Evolutionary conservation across 2,888 invertebrate species (phyloP).

Genomic region (Drosophila setosimentum): DNA sequence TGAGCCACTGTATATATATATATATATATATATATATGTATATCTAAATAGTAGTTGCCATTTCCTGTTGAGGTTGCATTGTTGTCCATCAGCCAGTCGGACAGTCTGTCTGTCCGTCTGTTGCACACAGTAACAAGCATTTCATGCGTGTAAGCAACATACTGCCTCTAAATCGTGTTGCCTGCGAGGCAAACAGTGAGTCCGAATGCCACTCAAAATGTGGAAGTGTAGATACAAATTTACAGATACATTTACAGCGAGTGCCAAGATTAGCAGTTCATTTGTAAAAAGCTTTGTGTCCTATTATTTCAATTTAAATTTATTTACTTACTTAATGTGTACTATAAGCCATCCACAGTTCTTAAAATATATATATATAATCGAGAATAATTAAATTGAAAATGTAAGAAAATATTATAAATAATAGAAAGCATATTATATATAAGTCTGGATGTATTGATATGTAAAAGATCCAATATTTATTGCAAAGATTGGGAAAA

Average conservation of each 20-base stretch:
- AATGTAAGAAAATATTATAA: not conserved
- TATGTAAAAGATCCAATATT: not conserved
- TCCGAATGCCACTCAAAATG: conserved; percentile 20
- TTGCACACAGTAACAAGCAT: conserved; percentile 3
- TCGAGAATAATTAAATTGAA: not conserved
- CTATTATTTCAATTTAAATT: not conserved
- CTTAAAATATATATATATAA: not conserved
- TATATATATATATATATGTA: not conserved
- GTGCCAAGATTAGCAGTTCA: not conserved
- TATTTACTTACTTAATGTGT: not conserved
- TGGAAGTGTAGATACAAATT: conserved; percentile 3
- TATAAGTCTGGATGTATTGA: not conserved
- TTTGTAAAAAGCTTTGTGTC: not conserved
- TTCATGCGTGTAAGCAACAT: conserved; percentile 30
- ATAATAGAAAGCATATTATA: not conserved
- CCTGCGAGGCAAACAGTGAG: conserved; percentile 23
- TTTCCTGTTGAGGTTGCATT: conserved; percentile 31
- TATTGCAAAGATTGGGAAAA: not conserved
- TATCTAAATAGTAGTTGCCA: not conserved
- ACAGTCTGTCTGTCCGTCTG: conserved; percentile 11
- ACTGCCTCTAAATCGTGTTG: conserved; percentile 26
- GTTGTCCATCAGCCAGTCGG: conserved; percentile 12
- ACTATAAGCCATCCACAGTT: not conserved
- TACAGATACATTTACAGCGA: not conserved
- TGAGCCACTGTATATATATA: too few relatives aligned